A percentile compares a stretch with the other conserved stretches of the same genome.
These are phyloP conservation scores for Scotopteryx bipunctaria DNA, from an alignment of 2,888 invertebrate genomes.

Conservation along the genomic window DNA sequence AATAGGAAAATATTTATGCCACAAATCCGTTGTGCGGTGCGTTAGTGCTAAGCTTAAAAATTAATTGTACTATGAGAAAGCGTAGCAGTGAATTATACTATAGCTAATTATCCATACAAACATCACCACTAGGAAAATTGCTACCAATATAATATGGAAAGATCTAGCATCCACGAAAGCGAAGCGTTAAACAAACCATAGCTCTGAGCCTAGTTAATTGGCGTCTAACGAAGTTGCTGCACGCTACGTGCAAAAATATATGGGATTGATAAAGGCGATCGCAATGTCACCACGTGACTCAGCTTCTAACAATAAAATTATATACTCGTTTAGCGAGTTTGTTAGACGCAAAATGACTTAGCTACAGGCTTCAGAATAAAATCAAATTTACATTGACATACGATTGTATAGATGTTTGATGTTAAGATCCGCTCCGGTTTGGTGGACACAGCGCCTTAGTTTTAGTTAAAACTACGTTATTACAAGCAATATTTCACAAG, in stretches of 20 bases:
- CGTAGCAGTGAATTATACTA: slow-evolving; percentile 59
- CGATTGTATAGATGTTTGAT: no score
- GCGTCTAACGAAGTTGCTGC: no score
- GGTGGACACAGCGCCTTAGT: background rate
- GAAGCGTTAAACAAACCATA: no score
- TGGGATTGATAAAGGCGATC: no score
- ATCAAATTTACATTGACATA: no score
- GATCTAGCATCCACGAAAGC: background rate
- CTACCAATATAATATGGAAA: background rate
- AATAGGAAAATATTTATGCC: slow-evolving; percentile 43
- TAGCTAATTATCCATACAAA: slow-evolving; percentile 33
- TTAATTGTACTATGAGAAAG: slow-evolving; percentile 65
- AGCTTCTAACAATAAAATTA: no score
- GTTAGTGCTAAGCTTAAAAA: slow-evolving; percentile 55
- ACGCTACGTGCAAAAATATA: no score
- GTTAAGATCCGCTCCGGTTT: background rate
- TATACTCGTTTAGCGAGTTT: no score
- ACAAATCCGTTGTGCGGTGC: slow-evolving; percentile 51
- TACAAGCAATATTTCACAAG: slow-evolving; percentile 3
- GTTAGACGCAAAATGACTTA: no score
- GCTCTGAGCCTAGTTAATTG: no score
- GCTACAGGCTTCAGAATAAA: no score
- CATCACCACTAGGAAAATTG: slow-evolving; percentile 36
- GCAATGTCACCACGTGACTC: no score
- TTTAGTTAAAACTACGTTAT: background rate